Evolutionary conservation across 1,140 invertebrate genomes (phyloP).

Genomic region (Centruroides sculpturatus): DNA sequence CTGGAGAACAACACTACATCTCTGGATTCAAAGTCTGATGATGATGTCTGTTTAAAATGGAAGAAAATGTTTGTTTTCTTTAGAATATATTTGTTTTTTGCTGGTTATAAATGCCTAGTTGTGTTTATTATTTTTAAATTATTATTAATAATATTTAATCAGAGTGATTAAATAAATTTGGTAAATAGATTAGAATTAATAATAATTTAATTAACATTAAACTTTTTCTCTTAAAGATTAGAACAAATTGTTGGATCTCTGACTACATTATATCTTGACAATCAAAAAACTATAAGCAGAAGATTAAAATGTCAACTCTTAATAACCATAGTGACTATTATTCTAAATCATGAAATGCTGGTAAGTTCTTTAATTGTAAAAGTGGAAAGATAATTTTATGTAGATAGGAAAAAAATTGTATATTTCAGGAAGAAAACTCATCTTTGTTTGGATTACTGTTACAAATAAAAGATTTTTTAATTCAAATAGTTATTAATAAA

Average conservation of each 20-base stretch:
- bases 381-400: neutral
- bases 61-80: too few species aligned
- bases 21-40: too few species aligned
- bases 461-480: constrained; percentile 1
- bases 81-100: too few species aligned
- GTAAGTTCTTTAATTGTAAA: neutral
- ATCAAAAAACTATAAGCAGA: constrained; percentile 3
- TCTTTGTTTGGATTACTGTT: neutral
- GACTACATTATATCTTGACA: constrained; percentile 2
- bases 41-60: too few species aligned
- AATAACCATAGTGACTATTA: constrained; percentile 1
- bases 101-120: too few species aligned
- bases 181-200: neutral
- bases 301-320: constrained; percentile 3
- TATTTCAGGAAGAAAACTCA: constrained; percentile 1
- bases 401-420: neutral
- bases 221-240: neutral
- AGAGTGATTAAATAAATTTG: too few species aligned
- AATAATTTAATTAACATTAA: neutral
- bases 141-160: too few species aligned
- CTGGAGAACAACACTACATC: too few species aligned
- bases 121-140: too few species aligned
- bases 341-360: constrained; percentile 1
- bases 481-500: constrained; percentile 1
- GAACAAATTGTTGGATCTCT: constrained; percentile 7